Base-by-base conservation (phyloP, 2,797 vertebrate genomes). In the Antennarius maculatus region DNA sequence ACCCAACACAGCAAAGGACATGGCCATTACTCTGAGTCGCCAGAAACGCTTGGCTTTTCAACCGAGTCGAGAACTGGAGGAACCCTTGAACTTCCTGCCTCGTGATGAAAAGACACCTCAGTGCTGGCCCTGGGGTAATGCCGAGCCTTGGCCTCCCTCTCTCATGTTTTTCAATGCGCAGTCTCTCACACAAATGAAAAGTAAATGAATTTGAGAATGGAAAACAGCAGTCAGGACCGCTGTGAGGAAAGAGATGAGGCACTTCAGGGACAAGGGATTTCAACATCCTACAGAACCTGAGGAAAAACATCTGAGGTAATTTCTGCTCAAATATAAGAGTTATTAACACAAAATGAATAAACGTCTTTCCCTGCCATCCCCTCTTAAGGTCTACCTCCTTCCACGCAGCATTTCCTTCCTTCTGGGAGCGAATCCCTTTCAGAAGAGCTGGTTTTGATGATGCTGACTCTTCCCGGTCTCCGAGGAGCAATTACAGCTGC, bases 401-500 rank as follows among this genome's bases (percentile, higher is more conserved):
- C 74, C 29, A 43, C 61, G 70, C 58, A 61, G 66, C 57, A 70
- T 71, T 75, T 80, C 54, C 69, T 58, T 64, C 60, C 75, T 76
- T 76, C 56, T 53, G 60, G 73, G 73, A 77, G 70, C 52, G 42
- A 79, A 81, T 71, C 78, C 58, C 76, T 86, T 80, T 90, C 73
- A 86, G 77, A 85, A 77, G 69, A 74, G 69, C 76, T 75, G 74
- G 67, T 88, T 87, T 89, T 87, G 81, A 92, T 72, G 83, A 79
- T 73, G 79, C 78, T 52, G 82, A 79, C 88, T 86, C 76, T 69
- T 89, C 80, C 68, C 16, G 60, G 84, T 92, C 91, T 89, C 92
- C 28, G 61, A 66, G 88, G 92, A 83, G 88, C 91, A 92, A 92
- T 92, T 93, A 92, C 52, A 71, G 83, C 69, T 80, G 81, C 82